Evolutionary conservation across 2,113 vertebrate genomes (phyloP).

Genomic region (Phaethornis superciliosus): DNA sequence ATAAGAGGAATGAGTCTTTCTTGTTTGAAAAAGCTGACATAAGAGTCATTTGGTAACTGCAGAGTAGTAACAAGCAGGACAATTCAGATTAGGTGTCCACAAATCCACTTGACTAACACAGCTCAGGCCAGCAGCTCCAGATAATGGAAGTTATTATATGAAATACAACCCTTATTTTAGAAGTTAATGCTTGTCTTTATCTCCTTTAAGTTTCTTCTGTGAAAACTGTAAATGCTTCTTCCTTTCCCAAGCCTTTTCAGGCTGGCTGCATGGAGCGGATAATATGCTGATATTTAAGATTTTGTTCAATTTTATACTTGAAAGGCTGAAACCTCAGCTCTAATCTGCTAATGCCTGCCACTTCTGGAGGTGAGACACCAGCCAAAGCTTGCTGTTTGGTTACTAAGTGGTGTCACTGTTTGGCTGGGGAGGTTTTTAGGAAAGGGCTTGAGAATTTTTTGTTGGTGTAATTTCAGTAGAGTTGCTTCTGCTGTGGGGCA

Average conservation of each 20-base stretch:
- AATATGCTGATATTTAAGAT: background rate
- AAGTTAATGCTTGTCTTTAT: background rate
- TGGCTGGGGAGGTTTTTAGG: background rate
- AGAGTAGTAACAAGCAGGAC: background rate
- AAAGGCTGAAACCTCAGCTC: background rate
- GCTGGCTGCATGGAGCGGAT: background rate
- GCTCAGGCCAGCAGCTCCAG: background rate
- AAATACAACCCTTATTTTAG: constrained; percentile 18
- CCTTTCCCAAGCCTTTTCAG: background rate
- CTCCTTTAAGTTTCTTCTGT: background rate
- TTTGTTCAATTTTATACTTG: background rate
- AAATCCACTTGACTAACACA: background rate
- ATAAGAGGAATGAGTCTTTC: background rate
- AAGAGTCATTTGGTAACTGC: background rate
- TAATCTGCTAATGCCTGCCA: background rate
- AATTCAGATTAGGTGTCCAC: background rate
- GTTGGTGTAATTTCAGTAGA: background rate
- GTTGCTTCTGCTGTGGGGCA: background rate
- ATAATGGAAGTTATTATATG: background rate
- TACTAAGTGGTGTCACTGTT: background rate
- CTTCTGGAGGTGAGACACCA: background rate
- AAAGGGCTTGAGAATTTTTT: background rate
- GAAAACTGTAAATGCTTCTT: background rate
- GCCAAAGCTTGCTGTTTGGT: background rate
- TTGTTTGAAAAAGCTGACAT: background rate